A percentile compares a stretch with the other conserved stretches of the same genome.
phyloP scores from a whole-genome alignment of 1,140 invertebrate genomes.

The Mycetomoellerius zeteki region DNA sequence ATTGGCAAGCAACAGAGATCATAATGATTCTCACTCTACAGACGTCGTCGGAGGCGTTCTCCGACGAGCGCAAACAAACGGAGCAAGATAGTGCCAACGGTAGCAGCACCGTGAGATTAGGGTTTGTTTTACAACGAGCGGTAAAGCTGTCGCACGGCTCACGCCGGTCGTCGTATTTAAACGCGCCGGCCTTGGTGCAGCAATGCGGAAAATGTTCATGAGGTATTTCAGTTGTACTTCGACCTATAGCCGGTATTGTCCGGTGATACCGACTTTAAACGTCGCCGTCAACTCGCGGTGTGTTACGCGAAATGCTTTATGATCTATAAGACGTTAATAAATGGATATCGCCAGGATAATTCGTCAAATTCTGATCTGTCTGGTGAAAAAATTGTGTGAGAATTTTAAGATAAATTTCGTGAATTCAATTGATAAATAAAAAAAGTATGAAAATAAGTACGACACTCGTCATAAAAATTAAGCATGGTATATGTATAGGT shows the following conservation, averaged over 20 bases:
- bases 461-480: background rate
- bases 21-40: slow-evolving; percentile 55
- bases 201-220: slow-evolving; percentile 52
- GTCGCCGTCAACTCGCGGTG: background rate
- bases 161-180: slow-evolving; percentile 79
- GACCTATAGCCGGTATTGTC: background rate
- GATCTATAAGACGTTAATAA: background rate
- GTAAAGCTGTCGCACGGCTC: slow-evolving; percentile 85
- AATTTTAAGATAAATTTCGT: background rate
- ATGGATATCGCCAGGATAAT: background rate
- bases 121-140: slow-evolving; percentile 86
- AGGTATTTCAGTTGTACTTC: slow-evolving; percentile 50
- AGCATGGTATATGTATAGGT: background rate
- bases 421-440: background rate
- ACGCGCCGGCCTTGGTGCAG: slow-evolving; percentile 69
- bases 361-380: background rate
- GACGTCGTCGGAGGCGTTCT: slow-evolving; percentile 51
- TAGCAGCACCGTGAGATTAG: slow-evolving; percentile 85
- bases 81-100: slow-evolving; percentile 82
- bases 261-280: background rate
- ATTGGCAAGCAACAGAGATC: slow-evolving; percentile 37
- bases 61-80: slow-evolving; percentile 77
- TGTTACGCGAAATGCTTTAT: background rate
- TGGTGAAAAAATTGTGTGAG: background rate
- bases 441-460: background rate